phyloP scores from a whole-genome alignment of 2,888 invertebrate genomes.

The Andrena praecox region DNA sequence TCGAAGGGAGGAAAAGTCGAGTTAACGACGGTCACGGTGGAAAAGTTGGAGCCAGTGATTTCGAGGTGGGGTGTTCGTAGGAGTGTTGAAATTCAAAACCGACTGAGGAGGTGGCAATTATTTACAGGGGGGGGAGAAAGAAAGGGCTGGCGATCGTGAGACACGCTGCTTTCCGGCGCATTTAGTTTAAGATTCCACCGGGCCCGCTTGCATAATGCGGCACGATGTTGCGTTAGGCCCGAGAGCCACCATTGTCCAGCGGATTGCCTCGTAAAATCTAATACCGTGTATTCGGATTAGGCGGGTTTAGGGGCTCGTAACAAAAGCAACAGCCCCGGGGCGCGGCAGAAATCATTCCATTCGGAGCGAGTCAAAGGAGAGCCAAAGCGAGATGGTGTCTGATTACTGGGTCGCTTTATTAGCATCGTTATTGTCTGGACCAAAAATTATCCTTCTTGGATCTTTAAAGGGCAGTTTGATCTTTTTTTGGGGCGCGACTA shows the following conservation, averaged over 20 bases:
- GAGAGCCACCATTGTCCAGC: slow-evolving; percentile 52
- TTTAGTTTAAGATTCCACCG: slow-evolving; percentile 41
- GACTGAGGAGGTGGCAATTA: slow-evolving; percentile 7
- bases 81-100: slow-evolving; percentile 7
- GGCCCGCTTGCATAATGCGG: slow-evolving; percentile 30
- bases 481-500: background rate
- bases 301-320: slow-evolving; percentile 57
- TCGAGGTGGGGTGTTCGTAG: background rate
- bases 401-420: slow-evolving; percentile 50
- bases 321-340: slow-evolving; percentile 45
- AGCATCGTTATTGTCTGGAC: slow-evolving; percentile 5
- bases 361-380: slow-evolving; percentile 34
- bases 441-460: slow-evolving; percentile 16
- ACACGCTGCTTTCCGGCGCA: slow-evolving; percentile 12
- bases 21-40: slow-evolving; percentile 22
- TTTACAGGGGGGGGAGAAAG: background rate
- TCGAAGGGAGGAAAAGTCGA: slow-evolving; percentile 5
- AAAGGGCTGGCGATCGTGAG: slow-evolving; percentile 14
- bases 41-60: slow-evolving; percentile 32
- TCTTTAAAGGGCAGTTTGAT: background rate
- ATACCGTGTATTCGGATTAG: slow-evolving; percentile 70
- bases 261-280: slow-evolving; percentile 71
- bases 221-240: slow-evolving; percentile 36
- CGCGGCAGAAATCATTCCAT: slow-evolving; percentile 55
- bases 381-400: slow-evolving; percentile 52